Percentiles rank a stretch among this genome's conserved stretches.
These are phyloP conservation scores for Neopipo cinnamomea DNA, from an alignment of 2,113 vertebrate genomes.

Conservation along the genomic window DNA sequence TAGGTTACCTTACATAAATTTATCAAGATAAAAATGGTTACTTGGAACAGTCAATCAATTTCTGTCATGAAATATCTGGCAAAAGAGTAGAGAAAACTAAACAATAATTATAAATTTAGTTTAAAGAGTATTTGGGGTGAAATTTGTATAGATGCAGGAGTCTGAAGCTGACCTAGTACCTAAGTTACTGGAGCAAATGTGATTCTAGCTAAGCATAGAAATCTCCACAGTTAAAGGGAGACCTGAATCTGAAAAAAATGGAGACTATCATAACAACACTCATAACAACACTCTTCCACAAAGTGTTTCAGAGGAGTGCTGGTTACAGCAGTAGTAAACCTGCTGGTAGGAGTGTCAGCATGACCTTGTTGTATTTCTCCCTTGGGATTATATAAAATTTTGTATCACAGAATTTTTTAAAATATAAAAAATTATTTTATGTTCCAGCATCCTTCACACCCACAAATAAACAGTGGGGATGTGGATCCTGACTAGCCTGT, in stretches of 20 bases:
- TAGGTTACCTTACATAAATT: neutral
- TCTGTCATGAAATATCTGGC: neutral
- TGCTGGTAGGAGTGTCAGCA: neutral
- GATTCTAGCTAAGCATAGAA: neutral
- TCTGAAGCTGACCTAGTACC: neutral
- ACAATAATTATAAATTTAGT: neutral
- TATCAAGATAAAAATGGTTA: neutral
- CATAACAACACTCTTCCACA: fast-evolving
- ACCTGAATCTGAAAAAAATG: neutral
- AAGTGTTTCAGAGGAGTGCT: neutral
- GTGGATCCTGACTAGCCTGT: neutral
- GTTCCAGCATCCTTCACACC: neutral
- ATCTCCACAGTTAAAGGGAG: neutral
- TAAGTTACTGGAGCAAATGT: neutral
- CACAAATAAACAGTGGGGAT: neutral
- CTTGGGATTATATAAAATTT: neutral
- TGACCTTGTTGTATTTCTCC: neutral
- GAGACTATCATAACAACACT: neutral
- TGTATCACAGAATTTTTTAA: neutral
- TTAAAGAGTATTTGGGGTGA: neutral
- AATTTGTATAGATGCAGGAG: neutral
- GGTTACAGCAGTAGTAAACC: neutral
- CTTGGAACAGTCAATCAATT: neutral
- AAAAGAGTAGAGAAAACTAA: neutral
- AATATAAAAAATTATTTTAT: neutral